Evolutionary conservation across 2,888 invertebrate genomes (phyloP), one percentile per base, ranked within the genome.

Genomic region (Heliconius ismenius): DNA sequence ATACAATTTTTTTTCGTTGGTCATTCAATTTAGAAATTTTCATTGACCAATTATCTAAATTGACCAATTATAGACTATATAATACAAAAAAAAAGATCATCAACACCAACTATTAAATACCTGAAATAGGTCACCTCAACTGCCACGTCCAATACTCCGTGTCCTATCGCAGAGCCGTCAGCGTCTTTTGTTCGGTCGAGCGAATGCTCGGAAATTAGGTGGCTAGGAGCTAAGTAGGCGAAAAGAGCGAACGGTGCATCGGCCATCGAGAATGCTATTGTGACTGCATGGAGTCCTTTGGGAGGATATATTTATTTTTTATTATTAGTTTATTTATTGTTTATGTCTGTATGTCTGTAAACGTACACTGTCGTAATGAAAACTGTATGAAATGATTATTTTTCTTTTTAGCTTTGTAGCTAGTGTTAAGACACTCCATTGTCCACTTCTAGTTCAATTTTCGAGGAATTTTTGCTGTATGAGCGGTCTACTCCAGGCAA

Each of bases 91-190:
- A 54, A 54, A 69, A 58, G 7, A 21, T n/a, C 9, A 65, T 26
- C 54, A 65, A 18, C 49, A 58, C 69, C 28, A 68, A 24, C 28
- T 65, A 65, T 64, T 74, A 73, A 73, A 75, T 67, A 67, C 70
- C 73, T 75, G 76, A 79, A 77, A 60, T 70, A 63, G 79, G 79
- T 79, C 79, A 79, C 58, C 73, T 67, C 64, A 72, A 72, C 69
- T 43, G 15, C 64, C 49, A 63, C 54, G 65, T 65, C 74, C 76
- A 76, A 76, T 77, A 75, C 60, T 79, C 36, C 79, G 79, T 79
- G 79, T 79, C 76, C 74, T 79, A 79, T 79, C 79, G 77, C 77
- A 70, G 60, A 77, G 63, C 49, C n/a, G 73, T 64, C 72, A 72
- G 67, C 73, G 78, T 58, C 79, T 76, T 74, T 79, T 79, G 79